A percentile compares a stretch with the other conserved stretches of the same genome.
These are phyloP conservation scores for Hirtodrosophila duncani DNA, from an alignment of 2,888 invertebrate species.

Conservation along the genomic window DNA sequence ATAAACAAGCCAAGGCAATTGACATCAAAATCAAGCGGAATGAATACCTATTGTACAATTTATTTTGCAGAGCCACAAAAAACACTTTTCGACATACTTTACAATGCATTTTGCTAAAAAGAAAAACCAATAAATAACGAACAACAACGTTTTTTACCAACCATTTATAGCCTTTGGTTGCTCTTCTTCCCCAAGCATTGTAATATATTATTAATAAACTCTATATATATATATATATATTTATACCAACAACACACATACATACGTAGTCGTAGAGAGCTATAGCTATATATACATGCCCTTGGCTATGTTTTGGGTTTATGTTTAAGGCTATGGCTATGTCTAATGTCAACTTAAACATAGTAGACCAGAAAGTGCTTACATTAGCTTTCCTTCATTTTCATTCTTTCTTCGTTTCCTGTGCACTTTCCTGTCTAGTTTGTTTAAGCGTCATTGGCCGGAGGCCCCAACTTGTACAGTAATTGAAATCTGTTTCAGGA, in stretches of 20 bases:
- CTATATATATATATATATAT: conserved; percentile 37
- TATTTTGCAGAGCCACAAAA: too few species aligned
- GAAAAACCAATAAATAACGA: conserved; percentile 20
- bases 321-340: too few species aligned
- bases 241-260: conserved; percentile 44
- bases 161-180: conserved; percentile 25
- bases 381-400: too few species aligned
- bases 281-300: conserved; percentile 22
- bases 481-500: conserved; percentile 73
- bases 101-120: conserved; percentile 35
- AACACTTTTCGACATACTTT: too few species aligned
- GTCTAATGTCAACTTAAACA: too few species aligned
- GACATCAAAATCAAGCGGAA: too few species aligned
- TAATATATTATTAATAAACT: conserved; percentile 44
- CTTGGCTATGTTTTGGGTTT: too few species aligned
- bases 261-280: conserved; percentile 51
- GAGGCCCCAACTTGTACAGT: conserved; percentile 60
- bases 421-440: too few species aligned
- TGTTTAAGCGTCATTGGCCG: conserved; percentile 22
- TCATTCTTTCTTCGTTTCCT: too few species aligned
- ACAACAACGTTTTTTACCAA: conserved; percentile 20
- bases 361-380: too few species aligned
- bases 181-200: conserved; percentile 34
- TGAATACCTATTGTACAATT: conserved; percentile 18
- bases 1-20: conserved; percentile 5